These are phyloP conservation scores for Meganola albula DNA, from an alignment of 2,888 invertebrate genomes.

Conservation along the genomic window DNA sequence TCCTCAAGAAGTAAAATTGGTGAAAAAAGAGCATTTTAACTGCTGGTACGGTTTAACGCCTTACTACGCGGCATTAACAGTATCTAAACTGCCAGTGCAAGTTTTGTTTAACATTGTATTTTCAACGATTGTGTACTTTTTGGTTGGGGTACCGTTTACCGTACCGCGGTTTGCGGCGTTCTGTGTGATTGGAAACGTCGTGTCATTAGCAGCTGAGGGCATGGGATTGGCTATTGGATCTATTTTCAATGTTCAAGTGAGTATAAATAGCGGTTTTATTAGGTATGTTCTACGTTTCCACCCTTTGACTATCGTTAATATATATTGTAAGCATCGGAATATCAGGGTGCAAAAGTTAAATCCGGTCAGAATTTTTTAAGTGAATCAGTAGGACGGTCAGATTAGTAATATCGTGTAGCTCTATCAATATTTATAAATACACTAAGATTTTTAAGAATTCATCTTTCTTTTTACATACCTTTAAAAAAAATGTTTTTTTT, in stretches of 20 bases:
- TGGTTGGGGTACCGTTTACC: conserved; percentile 83
- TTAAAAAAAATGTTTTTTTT: conserved; percentile 24
- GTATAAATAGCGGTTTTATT: too few species aligned
- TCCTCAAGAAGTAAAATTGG: conserved; percentile 82
- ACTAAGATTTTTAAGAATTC: too few species aligned
- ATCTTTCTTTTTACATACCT: too few species aligned
- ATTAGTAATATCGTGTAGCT: too few species aligned
- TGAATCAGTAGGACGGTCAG: too few species aligned
- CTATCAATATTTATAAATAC: too few species aligned
- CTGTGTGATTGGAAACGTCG: conserved; percentile 80
- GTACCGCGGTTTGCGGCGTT: conserved; percentile 81
- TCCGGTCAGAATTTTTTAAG: too few species aligned
- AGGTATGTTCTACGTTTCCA: too few species aligned
- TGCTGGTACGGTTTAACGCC: conserved; percentile 82
- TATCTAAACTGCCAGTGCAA: conserved; percentile 80
- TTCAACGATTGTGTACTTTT: conserved; percentile 78
- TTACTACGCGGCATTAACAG: conserved; percentile 80
- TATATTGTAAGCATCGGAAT: too few species aligned
- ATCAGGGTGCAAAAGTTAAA: too few species aligned
- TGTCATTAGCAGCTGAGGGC: conserved; percentile 86
- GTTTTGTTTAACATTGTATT: conserved; percentile 78
- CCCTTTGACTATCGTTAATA: too few species aligned
- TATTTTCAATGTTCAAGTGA: conserved; percentile 80
- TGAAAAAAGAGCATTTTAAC: conserved; percentile 83
- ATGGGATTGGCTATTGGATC: conserved; percentile 87